These are phyloP conservation scores for Florisuga fusca DNA, from an alignment of 2,797 vertebrate species.

Conservation along the genomic window DNA sequence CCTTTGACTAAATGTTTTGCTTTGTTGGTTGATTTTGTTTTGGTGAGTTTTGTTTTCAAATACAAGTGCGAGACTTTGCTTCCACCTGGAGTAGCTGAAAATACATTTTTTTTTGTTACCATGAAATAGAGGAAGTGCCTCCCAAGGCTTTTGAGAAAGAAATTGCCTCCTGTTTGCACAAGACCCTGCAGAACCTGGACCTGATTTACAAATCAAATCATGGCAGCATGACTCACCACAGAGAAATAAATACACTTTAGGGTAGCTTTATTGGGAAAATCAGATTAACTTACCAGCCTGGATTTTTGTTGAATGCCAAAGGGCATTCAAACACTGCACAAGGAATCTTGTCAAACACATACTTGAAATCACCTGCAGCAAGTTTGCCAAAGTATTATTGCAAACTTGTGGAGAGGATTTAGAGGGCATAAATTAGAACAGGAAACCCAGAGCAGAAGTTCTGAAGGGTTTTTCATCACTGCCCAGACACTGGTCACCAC, in stretches of 20 bases:
- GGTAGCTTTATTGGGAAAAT: conserved; percentile 40
- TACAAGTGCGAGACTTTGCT: not conserved
- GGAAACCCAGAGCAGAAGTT: not conserved
- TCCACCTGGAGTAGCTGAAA: not conserved
- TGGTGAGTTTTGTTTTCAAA: not conserved
- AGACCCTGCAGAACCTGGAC: not conserved
- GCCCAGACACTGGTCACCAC: not conserved
- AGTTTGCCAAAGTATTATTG: not conserved
- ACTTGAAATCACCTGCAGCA: not conserved
- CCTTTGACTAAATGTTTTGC: not conserved
- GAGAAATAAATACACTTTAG: conserved; percentile 25
- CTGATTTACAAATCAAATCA: conserved; percentile 20
- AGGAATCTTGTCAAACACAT: not conserved
- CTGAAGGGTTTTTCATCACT: not conserved
- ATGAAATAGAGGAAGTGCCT: not conserved
- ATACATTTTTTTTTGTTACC: not conserved
- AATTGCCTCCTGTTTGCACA: not conserved
- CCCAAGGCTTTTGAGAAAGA: not conserved
- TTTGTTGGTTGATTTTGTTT: no score
- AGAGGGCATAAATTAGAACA: not conserved
- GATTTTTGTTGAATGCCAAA: conserved; percentile 32
- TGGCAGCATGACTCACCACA: conserved; percentile 30
- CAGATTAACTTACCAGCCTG: conserved; percentile 9
- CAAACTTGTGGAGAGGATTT: not conserved
- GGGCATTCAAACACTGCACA: not conserved